Conservation (phyloP, 2,113 vertebrate genomes). For the Nycticebus coucang region DNA sequence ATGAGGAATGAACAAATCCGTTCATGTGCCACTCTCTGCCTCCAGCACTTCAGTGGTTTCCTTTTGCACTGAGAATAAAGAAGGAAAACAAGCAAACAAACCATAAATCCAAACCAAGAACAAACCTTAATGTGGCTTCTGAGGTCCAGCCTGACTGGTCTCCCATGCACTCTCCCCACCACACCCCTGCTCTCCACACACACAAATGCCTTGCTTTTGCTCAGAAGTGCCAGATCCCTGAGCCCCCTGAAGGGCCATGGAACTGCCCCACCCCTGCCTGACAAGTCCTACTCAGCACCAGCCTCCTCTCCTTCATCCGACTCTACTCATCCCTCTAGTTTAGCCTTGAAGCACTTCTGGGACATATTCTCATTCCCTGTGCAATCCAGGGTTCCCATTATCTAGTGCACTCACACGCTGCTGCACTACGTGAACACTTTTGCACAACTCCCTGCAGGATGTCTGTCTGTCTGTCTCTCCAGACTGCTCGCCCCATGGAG, state of each 20-base stretch:
- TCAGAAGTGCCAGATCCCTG: background rate
- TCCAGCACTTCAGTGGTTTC: background rate
- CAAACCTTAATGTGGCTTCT: background rate
- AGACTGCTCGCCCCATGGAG: background rate
- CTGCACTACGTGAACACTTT: background rate
- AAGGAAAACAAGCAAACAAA: constrained; percentile 21
- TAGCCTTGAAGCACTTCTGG: background rate
- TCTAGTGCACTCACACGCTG: fast-evolving
- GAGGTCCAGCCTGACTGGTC: background rate
- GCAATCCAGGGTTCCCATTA: too few species aligned
- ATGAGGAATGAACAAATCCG: background rate
- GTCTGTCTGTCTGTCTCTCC: background rate
- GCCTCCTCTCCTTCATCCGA: too few species aligned
- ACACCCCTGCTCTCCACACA: too few species aligned
- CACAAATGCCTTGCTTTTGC: background rate
- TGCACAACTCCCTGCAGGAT: background rate
- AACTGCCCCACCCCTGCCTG: background rate
- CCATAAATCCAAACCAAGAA: background rate
- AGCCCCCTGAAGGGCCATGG: background rate
- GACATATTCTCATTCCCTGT: background rate
- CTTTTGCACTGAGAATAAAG: background rate
- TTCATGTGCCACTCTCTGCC: background rate
- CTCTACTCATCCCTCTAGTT: background rate
- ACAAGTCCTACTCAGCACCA: too few species aligned
- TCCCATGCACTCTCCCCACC: fast-evolving